Conservation (phyloP, 23 tunicate species). For the Ascidia mentula region DNA sequence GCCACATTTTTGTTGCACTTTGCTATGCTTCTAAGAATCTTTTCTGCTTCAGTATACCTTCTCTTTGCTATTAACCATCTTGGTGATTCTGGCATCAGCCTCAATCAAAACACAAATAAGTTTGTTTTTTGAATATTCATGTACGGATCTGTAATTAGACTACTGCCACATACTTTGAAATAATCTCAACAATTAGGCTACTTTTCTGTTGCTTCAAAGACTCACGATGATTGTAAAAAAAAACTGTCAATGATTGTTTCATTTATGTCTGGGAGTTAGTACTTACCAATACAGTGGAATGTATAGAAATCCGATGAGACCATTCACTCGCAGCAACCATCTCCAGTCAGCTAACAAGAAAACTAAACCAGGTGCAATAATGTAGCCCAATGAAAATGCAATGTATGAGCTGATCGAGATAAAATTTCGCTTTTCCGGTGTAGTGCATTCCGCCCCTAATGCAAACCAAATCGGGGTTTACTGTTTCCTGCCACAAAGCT, state of each 20-base stretch:
- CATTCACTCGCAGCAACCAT: slow-evolving; percentile 9
- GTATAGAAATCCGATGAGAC: slow-evolving; percentile 5
- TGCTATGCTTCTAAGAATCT: not conserved
- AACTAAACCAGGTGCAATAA: slow-evolving; percentile 1
- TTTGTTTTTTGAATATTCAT: too few relatives aligned
- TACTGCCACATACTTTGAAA: too few relatives aligned
- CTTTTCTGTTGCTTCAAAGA: too few relatives aligned
- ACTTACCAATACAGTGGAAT: slow-evolving; percentile 18
- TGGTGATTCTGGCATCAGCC: not conserved
- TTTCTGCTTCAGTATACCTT: not conserved
- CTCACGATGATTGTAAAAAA: too few relatives aligned
- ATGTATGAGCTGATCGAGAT: slow-evolving; percentile 17
- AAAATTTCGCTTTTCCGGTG: slow-evolving; percentile 17
- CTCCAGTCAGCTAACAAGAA: slow-evolving; percentile 18
- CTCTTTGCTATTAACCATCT: not conserved
- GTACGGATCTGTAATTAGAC: too few relatives aligned
- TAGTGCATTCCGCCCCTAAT: slow-evolving; percentile 7
- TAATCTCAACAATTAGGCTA: too few relatives aligned
- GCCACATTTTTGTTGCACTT: not conserved
- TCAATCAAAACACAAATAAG: too few relatives aligned
- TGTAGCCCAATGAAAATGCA: slow-evolving; percentile 21
- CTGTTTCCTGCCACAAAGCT: not conserved
- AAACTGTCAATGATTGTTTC: too few relatives aligned
- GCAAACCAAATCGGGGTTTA: not conserved
- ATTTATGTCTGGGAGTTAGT: too few relatives aligned